phyloP scores from a whole-genome alignment of 2,797 vertebrate genomes.

The Pseudomugil tenellus region DNA sequence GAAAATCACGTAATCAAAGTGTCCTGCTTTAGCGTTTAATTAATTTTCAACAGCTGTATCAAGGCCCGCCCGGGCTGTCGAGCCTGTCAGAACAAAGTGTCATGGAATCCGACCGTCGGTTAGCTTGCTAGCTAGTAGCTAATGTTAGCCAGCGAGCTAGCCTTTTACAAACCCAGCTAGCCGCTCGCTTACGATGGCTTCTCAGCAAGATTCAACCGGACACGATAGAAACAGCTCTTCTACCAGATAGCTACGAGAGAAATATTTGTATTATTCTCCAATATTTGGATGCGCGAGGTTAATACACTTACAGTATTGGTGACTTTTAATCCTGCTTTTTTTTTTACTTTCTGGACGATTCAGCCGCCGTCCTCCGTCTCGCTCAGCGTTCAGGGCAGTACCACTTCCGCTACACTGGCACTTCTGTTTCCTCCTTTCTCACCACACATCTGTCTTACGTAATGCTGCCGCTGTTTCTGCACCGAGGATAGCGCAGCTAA shows the following conservation, averaged over 20 bases:
- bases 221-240: constrained; percentile 36
- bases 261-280: neutral
- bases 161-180: constrained; percentile 58
- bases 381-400: constrained; percentile 84
- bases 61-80: constrained; percentile 58
- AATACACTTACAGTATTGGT: constrained; percentile 79
- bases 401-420: constrained; percentile 86
- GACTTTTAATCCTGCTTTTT: constrained; percentile 78
- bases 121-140: constrained; percentile 52
- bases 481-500: neutral
- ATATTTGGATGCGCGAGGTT: neutral
- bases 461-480: constrained; percentile 49
- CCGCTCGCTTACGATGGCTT: constrained; percentile 54
- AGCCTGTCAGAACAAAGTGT: constrained; percentile 80
- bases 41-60: constrained; percentile 35
- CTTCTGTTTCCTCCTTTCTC: constrained; percentile 83
- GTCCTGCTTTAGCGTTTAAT: constrained; percentile 19
- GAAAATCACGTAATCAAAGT: accelerated
- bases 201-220: constrained; percentile 53
- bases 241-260: constrained; percentile 12
- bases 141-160: constrained; percentile 34
- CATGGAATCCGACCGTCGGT: constrained; percentile 69
- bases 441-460: constrained; percentile 77
- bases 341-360: constrained; percentile 73
- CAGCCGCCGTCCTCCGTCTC: constrained; percentile 82